A percentile compares a stretch with the other conserved stretches of the same genome.
phyloP scores from a whole-genome alignment of 2,113 vertebrate genomes.

The Halcyon malimbica region DNA sequence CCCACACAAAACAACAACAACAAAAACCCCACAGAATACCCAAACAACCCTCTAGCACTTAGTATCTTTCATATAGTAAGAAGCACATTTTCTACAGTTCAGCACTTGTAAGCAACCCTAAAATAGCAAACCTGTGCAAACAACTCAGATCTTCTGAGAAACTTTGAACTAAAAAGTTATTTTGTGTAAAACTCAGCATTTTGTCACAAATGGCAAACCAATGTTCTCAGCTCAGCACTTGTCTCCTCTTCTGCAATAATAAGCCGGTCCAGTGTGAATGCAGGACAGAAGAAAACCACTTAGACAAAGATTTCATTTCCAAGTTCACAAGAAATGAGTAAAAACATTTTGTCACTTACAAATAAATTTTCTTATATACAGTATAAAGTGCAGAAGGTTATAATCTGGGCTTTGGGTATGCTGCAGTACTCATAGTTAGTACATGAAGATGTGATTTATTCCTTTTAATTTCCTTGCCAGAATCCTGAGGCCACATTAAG shows the following conservation, averaged over 20 bases:
- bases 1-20: background rate
- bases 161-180: background rate
- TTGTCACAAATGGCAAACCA: background rate
- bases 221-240: slow-evolving; percentile 24
- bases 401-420: background rate
- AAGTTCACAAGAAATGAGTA: background rate
- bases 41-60: background rate
- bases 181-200: slow-evolving; percentile 30
- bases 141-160: slow-evolving; percentile 36
- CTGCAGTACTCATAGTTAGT: background rate
- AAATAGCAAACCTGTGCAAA: slow-evolving; percentile 59
- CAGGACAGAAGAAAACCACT: background rate
- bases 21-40: background rate
- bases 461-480: background rate
- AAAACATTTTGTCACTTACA: background rate
- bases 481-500: background rate
- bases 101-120: slow-evolving; percentile 27
- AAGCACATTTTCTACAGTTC: background rate
- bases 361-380: background rate
- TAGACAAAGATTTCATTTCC: background rate
- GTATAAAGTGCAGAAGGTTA: background rate
- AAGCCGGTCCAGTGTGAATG: background rate
- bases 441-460: background rate
- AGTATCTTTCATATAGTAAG: background rate
- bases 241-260: background rate